These are phyloP conservation scores for Spinus olivaceus DNA, from an alignment of 2,797 vertebrate species.

Conservation along the genomic window DNA sequence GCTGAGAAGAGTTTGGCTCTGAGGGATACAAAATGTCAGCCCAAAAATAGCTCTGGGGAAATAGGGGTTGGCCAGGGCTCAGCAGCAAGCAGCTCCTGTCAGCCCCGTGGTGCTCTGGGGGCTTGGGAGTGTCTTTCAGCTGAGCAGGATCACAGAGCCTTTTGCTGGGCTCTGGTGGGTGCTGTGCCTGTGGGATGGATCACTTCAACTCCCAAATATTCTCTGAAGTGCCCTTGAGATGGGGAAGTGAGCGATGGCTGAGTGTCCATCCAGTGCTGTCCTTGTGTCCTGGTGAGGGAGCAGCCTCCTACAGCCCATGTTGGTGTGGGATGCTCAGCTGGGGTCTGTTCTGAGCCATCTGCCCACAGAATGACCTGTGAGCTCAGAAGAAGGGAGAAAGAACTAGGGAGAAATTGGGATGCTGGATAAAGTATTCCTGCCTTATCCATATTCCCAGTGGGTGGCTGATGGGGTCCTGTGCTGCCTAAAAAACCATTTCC, in stretches of 20 bases:
- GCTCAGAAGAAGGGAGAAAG: not conserved
- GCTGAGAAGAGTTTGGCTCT: constrained; percentile 37
- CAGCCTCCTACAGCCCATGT: accelerated
- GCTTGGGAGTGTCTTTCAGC: not conserved
- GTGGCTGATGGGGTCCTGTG: not conserved
- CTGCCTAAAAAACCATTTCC: not conserved
- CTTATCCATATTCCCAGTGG: not conserved
- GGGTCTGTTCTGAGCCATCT: not conserved
- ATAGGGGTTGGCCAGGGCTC: not conserved
- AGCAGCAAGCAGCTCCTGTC: constrained; percentile 5
- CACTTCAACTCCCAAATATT: not conserved
- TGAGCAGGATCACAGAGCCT: not conserved
- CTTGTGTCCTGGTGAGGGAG: not conserved
- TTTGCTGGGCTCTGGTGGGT: not conserved
- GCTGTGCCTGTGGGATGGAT: not conserved
- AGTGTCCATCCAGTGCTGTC: not conserved
- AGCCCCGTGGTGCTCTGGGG: not conserved
- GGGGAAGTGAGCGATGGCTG: not conserved
- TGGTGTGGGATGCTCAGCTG: not conserved
- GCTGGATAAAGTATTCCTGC: not conserved
- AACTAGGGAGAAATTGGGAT: not conserved
- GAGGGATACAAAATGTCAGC: constrained; percentile 18
- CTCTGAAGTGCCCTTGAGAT: accelerated
- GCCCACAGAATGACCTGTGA: not conserved
- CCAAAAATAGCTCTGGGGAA: constrained; percentile 13